Percentiles rank a stretch among this genome's conserved stretches.
Conservation (phyloP, 2,797 vertebrate species). For the Molossus alvarezi region DNA sequence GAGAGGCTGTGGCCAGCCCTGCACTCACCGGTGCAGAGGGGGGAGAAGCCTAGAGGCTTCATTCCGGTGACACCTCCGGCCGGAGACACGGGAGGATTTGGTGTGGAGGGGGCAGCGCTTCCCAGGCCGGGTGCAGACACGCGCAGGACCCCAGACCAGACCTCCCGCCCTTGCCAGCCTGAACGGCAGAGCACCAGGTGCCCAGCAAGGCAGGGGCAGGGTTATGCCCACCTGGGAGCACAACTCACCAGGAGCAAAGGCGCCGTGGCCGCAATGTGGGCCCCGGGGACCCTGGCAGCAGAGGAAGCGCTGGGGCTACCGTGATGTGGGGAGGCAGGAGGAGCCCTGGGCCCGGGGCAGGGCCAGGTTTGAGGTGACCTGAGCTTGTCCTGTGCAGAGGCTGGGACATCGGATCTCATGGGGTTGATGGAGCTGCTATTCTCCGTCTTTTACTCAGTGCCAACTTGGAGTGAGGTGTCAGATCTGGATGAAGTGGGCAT, state of each 20-base stretch:
- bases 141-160: background rate
- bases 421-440: background rate
- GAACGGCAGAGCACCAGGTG: no score
- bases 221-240: rapidly evolving
- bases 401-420: background rate
- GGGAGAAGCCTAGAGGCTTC: background rate
- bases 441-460: background rate
- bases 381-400: background rate
- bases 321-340: background rate
- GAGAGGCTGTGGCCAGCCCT: background rate
- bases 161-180: background rate
- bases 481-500: background rate
- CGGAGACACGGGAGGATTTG: no score
- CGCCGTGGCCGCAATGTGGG: background rate
- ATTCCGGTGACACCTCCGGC: no score
- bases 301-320: background rate
- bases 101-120: rapidly evolving
- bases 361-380: no score
- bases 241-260: background rate
- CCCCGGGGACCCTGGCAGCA: background rate
- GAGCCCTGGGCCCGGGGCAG: background rate
- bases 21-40: background rate
- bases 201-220: background rate
- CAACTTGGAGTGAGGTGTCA: background rate
- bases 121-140: background rate